Evolutionary conservation across 2,797 vertebrate species (phyloP), one percentile per base, ranked within the genome.

Genomic region (Acanthurus tractus): DNA sequence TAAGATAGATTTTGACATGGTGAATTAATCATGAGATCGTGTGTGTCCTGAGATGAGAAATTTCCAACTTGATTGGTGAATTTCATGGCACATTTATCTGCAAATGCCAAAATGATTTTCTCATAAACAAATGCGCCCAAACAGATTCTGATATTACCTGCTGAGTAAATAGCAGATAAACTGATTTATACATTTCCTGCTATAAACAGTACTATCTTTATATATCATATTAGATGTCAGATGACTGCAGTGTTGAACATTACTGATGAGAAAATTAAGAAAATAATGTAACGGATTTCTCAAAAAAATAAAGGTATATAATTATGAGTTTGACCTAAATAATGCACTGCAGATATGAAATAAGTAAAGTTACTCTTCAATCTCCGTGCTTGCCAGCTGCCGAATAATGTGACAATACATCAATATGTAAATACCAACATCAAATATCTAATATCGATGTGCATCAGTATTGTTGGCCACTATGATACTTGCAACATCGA

Each of bases 31-130:
- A 7, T 17, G 14, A 78, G 72, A 73, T 40, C 48, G 20, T 57
- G 18, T 63, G 52, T 57, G 49, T 62, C 48, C 52, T 45, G 62
- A 76, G 68, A 85, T 84, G 63, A 70, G 56, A 65, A 56, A 77
- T 72, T 23, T 59, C 34, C 40, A 58, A 72, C 8, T 36, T 63
- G 29, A 14, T 15, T 8, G 25, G 53, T 79, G 25, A 81, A 87
- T 88, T 88, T 89, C 70, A 88, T 44, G 66, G 73, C n/a, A 54
- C 22, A 82, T 90, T 82, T 86, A 80, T 76, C 76, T 79, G 62
- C 49, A 82, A 81, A 74, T 76, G 23, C 23, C 59, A 79, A 45
- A 75, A 49, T 46, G 8, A 11, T 18, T 63, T 74, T 38, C 17
- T 4, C 40, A 63, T 50, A 76, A 79, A 83, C 76, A 69, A 48